Conservation (phyloP, 2,113 vertebrate genomes). For the Percopsis transmontana region DNA sequence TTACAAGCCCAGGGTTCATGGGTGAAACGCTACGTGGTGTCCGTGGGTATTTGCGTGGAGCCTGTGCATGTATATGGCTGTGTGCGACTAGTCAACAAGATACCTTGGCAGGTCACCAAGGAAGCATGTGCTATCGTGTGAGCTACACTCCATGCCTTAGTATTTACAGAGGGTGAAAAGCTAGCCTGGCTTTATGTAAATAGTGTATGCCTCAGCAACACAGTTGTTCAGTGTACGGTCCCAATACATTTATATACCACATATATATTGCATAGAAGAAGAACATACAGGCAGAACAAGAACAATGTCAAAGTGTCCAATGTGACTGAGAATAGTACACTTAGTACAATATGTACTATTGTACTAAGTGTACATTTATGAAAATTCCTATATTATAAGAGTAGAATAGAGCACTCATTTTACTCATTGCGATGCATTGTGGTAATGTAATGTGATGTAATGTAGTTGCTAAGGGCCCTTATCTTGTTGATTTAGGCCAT, state of each 20-base stretch:
- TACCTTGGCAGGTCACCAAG: constrained; percentile 16
- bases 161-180: constrained; percentile 32
- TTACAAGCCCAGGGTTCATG: background rate
- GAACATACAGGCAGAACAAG: too few relatives aligned
- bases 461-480: too few relatives aligned
- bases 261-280: too few relatives aligned
- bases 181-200: constrained; percentile 24
- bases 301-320: too few relatives aligned
- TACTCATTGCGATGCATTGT: too few relatives aligned
- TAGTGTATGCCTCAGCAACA: constrained; percentile 16
- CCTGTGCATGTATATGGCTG: constrained; percentile 9
- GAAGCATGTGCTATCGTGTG: background rate
- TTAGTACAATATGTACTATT: too few relatives aligned
- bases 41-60: constrained; percentile 25
- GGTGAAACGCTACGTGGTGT: constrained; percentile 10
- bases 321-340: too few relatives aligned
- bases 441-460: too few relatives aligned
- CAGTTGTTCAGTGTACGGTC: background rate
- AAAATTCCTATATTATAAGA: too few relatives aligned
- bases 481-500: too few relatives aligned
- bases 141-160: constrained; percentile 12
- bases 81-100: constrained; percentile 35
- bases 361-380: background rate
- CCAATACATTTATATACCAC: background rate
- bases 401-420: too few relatives aligned